Percentiles rank a stretch among this genome's conserved stretches.
Conservation (phyloP, 2,113 vertebrate species). For the Pungitius pungitius region DNA sequence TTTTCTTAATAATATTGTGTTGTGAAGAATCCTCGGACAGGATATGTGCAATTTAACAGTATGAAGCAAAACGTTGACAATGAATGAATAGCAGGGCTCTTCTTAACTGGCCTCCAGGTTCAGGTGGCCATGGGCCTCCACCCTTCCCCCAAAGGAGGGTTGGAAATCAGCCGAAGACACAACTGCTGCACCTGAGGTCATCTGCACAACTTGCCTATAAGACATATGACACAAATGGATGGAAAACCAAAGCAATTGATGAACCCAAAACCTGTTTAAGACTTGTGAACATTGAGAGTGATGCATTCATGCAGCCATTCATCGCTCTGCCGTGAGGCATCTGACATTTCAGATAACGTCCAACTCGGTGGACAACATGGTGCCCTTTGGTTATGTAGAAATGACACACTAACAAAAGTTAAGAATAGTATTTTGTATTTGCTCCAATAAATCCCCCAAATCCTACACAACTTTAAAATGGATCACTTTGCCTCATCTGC, state of each 20-base stretch:
- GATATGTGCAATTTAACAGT: not conserved
- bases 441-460: not conserved
- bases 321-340: not conserved
- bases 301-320: conserved; percentile 20
- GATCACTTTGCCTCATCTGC: not conserved
- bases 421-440: not conserved
- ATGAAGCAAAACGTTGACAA: not conserved
- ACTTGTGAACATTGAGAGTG: not conserved
- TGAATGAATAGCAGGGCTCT: conserved; percentile 15
- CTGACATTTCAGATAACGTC: not conserved
- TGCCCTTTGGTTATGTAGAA: not conserved
- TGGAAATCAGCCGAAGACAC: conserved; percentile 25
- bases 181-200: conserved; percentile 22
- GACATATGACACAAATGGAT: not conserved
- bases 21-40: not conserved
- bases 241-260: not conserved
- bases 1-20: not conserved
- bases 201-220: conserved; percentile 45
- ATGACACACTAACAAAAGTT: not conserved
- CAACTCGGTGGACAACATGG: not conserved
- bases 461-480: not conserved
- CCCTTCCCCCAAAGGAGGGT: conserved; percentile 13
- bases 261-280: not conserved
- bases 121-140: conserved; percentile 22
- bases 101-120: conserved; percentile 32